phyloP scores from a whole-genome alignment of 2,888 invertebrate species.

The Coelinius sp. region DNA sequence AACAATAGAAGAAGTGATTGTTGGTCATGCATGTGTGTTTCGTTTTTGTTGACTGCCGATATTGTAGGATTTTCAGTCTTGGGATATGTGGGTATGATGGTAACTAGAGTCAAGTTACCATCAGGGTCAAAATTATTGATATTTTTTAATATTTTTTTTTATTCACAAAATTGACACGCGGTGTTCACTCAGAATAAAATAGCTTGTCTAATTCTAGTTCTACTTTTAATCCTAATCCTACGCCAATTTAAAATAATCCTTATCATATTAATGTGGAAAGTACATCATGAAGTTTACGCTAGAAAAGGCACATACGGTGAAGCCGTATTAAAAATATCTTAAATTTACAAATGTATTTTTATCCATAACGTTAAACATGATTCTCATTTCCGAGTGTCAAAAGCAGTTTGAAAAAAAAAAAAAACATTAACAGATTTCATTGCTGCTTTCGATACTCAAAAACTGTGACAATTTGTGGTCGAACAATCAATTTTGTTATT shows the following conservation, averaged over 20 bases:
- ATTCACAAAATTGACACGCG: conserved; percentile 40
- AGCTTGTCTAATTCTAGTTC: conserved; percentile 59
- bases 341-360: conserved; percentile 6
- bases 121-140: not conserved
- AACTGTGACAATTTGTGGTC: conserved; percentile 33
- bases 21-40: not conserved
- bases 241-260: conserved; percentile 22
- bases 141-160: conserved; percentile 25
- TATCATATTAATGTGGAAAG: conserved; percentile 51
- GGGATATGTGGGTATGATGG: not conserved
- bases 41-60: not conserved
- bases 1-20: not conserved
- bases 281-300: conserved; percentile 50
- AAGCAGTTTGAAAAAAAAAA: conserved; percentile 30
- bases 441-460: conserved; percentile 34
- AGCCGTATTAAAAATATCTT: conserved; percentile 42
- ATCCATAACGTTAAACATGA: conserved; percentile 8
- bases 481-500: too few relatives aligned
- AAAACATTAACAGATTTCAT: conserved; percentile 24
- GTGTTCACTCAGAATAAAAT: conserved; percentile 57
- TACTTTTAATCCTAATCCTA: conserved; percentile 57
- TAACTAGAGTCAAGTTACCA: not conserved
- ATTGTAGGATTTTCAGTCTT: not conserved
- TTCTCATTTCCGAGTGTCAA: not conserved
- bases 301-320: conserved; percentile 53